phyloP scores from a whole-genome alignment of 1,140 invertebrate genomes.

The Bombus confusus region DNA sequence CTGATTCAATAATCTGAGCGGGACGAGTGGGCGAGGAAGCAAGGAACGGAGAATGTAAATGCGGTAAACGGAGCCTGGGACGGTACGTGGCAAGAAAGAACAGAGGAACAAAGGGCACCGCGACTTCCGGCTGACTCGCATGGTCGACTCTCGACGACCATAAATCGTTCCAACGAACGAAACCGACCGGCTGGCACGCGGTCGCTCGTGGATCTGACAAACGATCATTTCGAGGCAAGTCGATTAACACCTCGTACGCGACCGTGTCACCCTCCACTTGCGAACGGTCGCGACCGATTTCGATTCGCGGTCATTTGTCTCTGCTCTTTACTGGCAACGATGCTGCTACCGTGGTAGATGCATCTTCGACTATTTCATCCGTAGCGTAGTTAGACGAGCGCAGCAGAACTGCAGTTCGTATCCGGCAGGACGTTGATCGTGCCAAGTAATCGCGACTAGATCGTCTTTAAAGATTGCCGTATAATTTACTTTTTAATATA shows the following conservation, averaged over 20 bases:
- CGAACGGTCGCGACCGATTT: conserved; percentile 1
- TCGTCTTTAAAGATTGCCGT: too few relatives aligned
- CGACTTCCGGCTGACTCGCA: conserved; percentile 68
- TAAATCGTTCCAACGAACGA: conserved; percentile 72
- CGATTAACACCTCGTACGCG: conserved; percentile 71
- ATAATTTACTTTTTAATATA: too few relatives aligned
- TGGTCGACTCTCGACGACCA: conserved; percentile 57
- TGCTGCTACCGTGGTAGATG: too few relatives aligned
- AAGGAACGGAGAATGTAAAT: conserved; percentile 66
- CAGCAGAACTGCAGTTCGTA: too few relatives aligned
- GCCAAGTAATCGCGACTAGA: too few relatives aligned
- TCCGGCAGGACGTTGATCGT: too few relatives aligned
- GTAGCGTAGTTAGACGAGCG: not conserved
- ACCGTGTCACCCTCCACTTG: not conserved
- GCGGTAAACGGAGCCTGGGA: conserved; percentile 74
- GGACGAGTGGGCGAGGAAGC: conserved; percentile 65
- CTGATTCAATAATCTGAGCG: conserved; percentile 77
- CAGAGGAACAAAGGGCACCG: conserved; percentile 65
- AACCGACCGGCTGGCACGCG: conserved; percentile 41
- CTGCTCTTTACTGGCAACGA: not conserved
- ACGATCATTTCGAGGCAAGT: conserved; percentile 62
- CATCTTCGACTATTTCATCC: not conserved
- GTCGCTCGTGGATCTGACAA: conserved; percentile 62
- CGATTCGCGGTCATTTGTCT: conserved; percentile 38
- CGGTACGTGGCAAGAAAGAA: conserved; percentile 42